Conservation (phyloP, 2,888 invertebrate genomes). For the Rhagonycha lutea region DNA sequence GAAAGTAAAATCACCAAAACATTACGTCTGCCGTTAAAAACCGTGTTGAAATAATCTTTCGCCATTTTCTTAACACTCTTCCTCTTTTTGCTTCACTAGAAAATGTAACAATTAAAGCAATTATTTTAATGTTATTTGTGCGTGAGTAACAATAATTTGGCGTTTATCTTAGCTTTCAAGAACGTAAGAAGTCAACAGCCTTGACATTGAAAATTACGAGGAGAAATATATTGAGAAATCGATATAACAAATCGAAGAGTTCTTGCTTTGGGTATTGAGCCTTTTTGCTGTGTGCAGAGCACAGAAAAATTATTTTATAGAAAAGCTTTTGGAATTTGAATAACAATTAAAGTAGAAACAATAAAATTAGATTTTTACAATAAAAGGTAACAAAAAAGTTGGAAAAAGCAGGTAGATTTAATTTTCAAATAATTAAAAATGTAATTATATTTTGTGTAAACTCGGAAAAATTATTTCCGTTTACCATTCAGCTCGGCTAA, state of each 20-base stretch:
- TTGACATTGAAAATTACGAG: background rate
- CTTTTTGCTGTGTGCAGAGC: no score
- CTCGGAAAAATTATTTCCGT: no score
- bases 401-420: no score
- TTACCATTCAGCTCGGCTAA: no score
- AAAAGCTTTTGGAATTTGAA: no score
- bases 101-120: background rate
- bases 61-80: background rate
- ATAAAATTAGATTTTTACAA: no score
- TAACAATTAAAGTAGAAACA: no score
- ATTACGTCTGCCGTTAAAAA: background rate
- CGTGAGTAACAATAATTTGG: background rate
- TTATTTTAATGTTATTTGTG: background rate
- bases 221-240: background rate
- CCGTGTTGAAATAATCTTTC: background rate
- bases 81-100: background rate
- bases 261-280: no score
- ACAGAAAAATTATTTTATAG: no score
- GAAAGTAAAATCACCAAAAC: constrained; percentile 1
- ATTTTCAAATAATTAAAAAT: no score
- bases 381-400: no score
- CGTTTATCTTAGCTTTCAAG: background rate
- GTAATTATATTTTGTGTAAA: no score
- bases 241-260: background rate
- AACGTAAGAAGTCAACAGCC: background rate